phyloP scores from a whole-genome alignment of 2,888 invertebrate species.

The Melieria picta region DNA sequence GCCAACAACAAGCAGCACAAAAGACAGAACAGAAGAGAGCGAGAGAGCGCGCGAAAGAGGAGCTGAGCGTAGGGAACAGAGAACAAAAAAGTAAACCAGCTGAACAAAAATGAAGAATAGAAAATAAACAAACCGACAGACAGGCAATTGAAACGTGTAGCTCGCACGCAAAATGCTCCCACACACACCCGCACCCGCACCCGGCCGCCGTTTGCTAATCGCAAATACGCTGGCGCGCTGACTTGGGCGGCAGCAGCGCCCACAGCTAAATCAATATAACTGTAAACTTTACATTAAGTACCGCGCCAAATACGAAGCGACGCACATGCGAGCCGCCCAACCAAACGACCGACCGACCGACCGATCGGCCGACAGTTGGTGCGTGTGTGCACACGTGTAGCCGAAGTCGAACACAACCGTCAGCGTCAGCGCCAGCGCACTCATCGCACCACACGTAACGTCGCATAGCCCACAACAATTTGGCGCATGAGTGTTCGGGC shows the following conservation, averaged over 20 bases:
- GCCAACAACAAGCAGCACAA: too few relatives aligned
- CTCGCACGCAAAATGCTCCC: background rate
- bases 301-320: conserved; percentile 32
- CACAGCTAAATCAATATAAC: conserved; percentile 50
- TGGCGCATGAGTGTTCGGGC: too few relatives aligned
- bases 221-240: too few relatives aligned
- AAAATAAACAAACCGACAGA: background rate
- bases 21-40: too few relatives aligned
- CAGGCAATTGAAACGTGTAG: background rate
- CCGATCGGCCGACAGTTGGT: too few relatives aligned
- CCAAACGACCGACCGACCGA: too few relatives aligned
- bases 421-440: background rate
- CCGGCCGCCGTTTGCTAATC: background rate
- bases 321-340: conserved; percentile 4
- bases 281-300: conserved; percentile 55
- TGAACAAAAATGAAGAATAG: background rate
- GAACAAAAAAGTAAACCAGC: background rate
- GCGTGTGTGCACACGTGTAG: conserved; percentile 16
- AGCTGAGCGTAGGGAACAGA: background rate
- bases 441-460: too few relatives aligned
- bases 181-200: too few relatives aligned
- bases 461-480: too few relatives aligned
- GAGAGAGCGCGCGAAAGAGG: too few relatives aligned
- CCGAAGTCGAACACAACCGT: background rate
- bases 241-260: conserved; percentile 43